phyloP scores from a whole-genome alignment of 1,140 invertebrate species.

The Anagrus nilaparvatae region DNA sequence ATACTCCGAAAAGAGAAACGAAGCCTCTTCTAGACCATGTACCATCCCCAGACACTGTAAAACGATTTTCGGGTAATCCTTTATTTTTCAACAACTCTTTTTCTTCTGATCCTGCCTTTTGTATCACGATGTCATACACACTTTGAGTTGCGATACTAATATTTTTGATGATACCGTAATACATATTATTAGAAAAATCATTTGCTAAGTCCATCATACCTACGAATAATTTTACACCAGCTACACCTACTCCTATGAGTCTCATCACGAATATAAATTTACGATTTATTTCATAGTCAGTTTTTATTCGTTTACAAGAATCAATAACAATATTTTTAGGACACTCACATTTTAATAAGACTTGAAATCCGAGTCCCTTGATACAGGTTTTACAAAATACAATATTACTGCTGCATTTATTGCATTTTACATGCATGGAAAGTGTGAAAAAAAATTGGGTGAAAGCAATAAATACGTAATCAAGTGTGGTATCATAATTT shows the following conservation, averaged over 20 bases:
- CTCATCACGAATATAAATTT: constrained; percentile 14
- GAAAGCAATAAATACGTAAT: not conserved
- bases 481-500: not conserved
- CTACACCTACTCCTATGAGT: constrained; percentile 13
- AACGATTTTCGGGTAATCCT: not conserved
- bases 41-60: constrained; percentile 1
- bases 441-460: not conserved
- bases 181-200: not conserved
- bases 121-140: not conserved
- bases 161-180: not conserved
- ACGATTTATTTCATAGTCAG: constrained; percentile 13
- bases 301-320: not conserved
- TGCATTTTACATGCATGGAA: not conserved
- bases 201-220: constrained; percentile 13
- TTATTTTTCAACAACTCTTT: not conserved
- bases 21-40: constrained; percentile 2
- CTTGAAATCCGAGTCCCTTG: not conserved
- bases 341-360: not conserved
- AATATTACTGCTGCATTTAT: not conserved
- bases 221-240: constrained; percentile 13
- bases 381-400: not conserved
- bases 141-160: not conserved
- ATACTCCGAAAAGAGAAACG: constrained; percentile 3
- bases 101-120: not conserved
- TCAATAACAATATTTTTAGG: not conserved